Conservation (phyloP, 2,113 vertebrate genomes). For the Chiloscyllium plagiosum region DNA sequence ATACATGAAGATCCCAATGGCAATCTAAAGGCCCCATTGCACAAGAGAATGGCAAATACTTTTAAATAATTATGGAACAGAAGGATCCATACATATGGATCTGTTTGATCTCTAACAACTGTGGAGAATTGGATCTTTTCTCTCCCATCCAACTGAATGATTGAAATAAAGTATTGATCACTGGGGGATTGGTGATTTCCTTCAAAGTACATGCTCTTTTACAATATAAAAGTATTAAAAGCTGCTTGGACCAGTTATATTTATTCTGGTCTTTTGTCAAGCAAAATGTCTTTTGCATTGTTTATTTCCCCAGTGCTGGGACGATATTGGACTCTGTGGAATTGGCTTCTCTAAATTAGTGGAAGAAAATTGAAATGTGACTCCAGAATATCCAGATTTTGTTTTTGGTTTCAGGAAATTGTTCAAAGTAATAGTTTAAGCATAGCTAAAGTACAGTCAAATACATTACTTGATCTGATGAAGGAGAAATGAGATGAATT, state of each 20-base stretch:
- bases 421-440: not conserved
- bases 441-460: no score
- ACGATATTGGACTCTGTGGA: not conserved
- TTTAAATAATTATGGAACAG: not conserved
- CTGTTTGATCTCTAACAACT: not conserved
- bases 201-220: not conserved
- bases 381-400: not conserved
- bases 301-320: not conserved
- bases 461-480: no score
- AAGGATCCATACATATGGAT: not conserved
- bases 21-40: not conserved
- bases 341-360: not conserved
- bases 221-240: not conserved
- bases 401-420: not conserved
- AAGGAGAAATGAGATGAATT: no score
- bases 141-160: not conserved
- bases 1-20: not conserved
- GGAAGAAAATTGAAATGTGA: not conserved
- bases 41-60: not conserved
- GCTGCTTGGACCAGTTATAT: not conserved
- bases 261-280: not conserved
- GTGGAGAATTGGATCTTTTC: not conserved
- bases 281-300: not conserved
- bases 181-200: not conserved
- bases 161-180: not conserved